A percentile compares a stretch with the other conserved stretches of the same genome.
These are phyloP conservation scores for Chloromyia formosa DNA, from an alignment of 2,888 invertebrate genomes.

Conservation along the genomic window DNA sequence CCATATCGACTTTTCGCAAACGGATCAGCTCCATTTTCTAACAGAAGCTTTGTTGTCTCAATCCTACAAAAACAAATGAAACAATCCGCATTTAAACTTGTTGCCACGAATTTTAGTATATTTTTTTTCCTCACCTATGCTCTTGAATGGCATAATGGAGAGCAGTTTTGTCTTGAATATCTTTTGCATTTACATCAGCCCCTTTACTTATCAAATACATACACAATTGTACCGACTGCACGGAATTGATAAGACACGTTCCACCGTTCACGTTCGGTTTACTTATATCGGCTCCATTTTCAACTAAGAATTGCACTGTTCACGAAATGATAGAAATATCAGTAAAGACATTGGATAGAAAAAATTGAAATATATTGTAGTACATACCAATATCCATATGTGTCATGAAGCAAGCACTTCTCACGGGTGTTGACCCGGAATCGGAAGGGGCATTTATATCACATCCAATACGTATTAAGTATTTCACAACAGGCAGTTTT, in stretches of 20 bases:
- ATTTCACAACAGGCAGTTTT: conserved; percentile 78
- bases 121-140: conserved; percentile 70
- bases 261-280: conserved; percentile 90
- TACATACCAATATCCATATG: conserved; percentile 73
- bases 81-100: neutral
- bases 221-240: conserved; percentile 85
- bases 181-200: conserved; percentile 84
- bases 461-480: conserved; percentile 81
- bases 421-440: conserved; percentile 87
- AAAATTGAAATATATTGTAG: neutral
- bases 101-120: too few species aligned
- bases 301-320: conserved; percentile 77
- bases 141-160: conserved; percentile 93
- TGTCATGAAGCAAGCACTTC: conserved; percentile 94
- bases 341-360: neutral
- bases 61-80: conserved; percentile 63
- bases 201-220: conserved; percentile 81
- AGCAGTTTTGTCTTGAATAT: conserved; percentile 90
- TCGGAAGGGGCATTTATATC: conserved; percentile 88
- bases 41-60: conserved; percentile 82
- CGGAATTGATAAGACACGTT: conserved; percentile 92
- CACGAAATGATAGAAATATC: too few species aligned
- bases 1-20: conserved; percentile 79
- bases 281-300: conserved; percentile 83
- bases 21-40: conserved; percentile 83